These are phyloP conservation scores for Kryptolebias marmoratus DNA, from an alignment of 2,113 vertebrate species.

Conservation along the genomic window DNA sequence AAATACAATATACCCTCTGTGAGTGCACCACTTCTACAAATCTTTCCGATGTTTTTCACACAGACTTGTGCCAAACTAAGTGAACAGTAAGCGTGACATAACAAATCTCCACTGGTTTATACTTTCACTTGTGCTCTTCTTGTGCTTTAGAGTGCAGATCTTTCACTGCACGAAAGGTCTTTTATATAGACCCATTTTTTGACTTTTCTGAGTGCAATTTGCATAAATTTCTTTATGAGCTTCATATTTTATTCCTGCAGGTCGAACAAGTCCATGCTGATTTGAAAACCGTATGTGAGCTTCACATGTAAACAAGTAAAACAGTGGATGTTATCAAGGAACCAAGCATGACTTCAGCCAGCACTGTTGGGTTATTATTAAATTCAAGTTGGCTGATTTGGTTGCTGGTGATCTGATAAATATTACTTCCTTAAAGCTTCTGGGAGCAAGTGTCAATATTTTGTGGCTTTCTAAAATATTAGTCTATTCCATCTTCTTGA, in stretches of 20 bases:
- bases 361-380: neutral
- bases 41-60: conserved; percentile 10
- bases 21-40: conserved; percentile 15
- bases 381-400: too few species aligned
- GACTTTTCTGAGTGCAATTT: neutral
- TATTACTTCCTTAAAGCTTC: neutral
- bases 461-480: too few species aligned
- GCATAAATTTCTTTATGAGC: neutral
- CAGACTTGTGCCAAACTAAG: neutral
- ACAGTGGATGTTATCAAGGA: neutral
- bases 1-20: conserved; percentile 58
- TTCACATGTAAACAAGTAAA: too few species aligned
- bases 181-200: neutral
- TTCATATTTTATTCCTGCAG: too few species aligned
- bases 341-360: neutral
- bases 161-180: neutral
- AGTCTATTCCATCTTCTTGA: too few species aligned
- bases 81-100: neutral
- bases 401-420: too few species aligned
- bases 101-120: neutral
- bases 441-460: neutral
- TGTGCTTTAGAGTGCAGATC: neutral
- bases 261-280: too few species aligned
- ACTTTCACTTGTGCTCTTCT: neutral
- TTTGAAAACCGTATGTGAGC: too few species aligned